Evolutionary conservation across 1,140 invertebrate species (phyloP).

Genomic region (Rhyacophila brunnea): DNA sequence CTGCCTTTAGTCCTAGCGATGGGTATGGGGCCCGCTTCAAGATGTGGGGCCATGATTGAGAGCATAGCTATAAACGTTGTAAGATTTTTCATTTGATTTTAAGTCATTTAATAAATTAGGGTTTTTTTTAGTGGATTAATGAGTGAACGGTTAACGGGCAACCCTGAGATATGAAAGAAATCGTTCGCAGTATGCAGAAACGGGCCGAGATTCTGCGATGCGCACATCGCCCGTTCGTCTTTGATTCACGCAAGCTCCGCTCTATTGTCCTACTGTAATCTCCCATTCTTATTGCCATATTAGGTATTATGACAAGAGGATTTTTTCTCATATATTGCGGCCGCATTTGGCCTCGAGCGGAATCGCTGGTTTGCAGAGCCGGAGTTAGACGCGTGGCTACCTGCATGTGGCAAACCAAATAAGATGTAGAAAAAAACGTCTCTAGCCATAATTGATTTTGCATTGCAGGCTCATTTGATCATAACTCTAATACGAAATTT

Average conservation of each 20-base stretch:
- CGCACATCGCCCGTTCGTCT: constrained; percentile 23
- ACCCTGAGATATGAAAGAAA: too few relatives aligned
- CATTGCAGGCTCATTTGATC: constrained; percentile 9
- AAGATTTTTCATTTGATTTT: too few relatives aligned
- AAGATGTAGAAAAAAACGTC: neutral
- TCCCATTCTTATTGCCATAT: constrained; percentile 36
- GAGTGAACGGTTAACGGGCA: too few relatives aligned
- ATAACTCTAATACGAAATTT: too few relatives aligned
- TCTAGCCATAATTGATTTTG: neutral
- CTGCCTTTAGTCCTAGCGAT: too few relatives aligned
- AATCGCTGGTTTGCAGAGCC: neutral
- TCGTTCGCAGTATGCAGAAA: neutral
- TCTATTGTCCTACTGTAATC: constrained; percentile 34
- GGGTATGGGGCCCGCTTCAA: too few relatives aligned
- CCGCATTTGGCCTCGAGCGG: neutral
- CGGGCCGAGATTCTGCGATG: neutral
- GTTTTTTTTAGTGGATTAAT: too few relatives aligned
- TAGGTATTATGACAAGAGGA: constrained; percentile 35
- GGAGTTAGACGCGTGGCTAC: too few relatives aligned
- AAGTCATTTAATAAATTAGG: too few relatives aligned
- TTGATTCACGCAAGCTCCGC: constrained; percentile 25
- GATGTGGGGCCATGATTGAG: too few relatives aligned
- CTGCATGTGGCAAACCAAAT: too few relatives aligned
- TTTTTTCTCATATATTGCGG: constrained; percentile 16
- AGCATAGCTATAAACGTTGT: too few relatives aligned